Base-by-base conservation (phyloP, 2,888 invertebrate genomes). In the Pollenia amentaria region DNA sequence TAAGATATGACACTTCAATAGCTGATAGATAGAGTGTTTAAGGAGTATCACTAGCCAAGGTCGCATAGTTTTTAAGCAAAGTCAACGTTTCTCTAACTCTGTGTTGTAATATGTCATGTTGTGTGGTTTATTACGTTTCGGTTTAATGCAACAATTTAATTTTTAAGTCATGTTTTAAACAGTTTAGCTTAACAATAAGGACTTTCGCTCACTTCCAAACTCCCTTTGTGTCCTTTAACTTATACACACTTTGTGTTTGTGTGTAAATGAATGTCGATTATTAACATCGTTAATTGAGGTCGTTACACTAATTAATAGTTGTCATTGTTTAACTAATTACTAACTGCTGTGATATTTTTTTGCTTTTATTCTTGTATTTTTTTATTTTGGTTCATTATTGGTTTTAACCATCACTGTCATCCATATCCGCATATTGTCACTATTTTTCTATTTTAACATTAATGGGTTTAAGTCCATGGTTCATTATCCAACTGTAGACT, bases 271-370 rank as follows among this genome's bases (percentile, higher is more conserved):
- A 60, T 69, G 51, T 69, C 73, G 84, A 38, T 75, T 80, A 55
- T 85, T 70, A 48, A 46, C 67, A 51, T 84, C 85, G 84, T 88
- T 90, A 90, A 90, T 90, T 90, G 90, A 91, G 91, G 90, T 89
- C 90, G 90, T 89, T 89, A 90, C 89, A 90, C 90, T 89, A 90
- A 91, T 92, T 91, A 91, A 90, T 90, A 90, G 75, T 84, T 84
- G 86, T 76, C 88, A 86, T 84, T 84, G 81, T 78, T 70, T 65
- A 81, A 88, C 81, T 81, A 88, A 84, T 83, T 88, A 80, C 77
- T 44, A 73, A 42, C 78, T 48, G 55, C 70, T 88, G 84, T 85
- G 64, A 77, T 64, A 60, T 84, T 70, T 53, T 69, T 73, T 72
- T 40, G n/a, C n/a, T n/a, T n/a, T n/a, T n/a, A n/a, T n/a, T 42